Evolutionary conservation across 2,888 invertebrate genomes (phyloP).

Genomic region (Chrysolina haemoptera): DNA sequence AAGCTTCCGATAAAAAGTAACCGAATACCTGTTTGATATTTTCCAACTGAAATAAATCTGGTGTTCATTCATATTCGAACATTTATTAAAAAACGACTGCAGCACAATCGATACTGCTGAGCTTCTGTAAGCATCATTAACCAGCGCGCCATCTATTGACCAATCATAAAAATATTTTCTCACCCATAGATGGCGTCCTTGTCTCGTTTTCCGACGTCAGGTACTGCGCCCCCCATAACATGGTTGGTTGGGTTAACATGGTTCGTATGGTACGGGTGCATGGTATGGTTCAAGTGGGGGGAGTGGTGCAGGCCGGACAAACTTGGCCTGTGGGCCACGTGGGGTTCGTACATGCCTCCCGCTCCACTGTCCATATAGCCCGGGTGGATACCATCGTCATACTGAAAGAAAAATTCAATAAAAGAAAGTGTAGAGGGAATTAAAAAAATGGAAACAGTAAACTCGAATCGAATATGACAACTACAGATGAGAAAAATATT

Average conservation of each 20-base stretch:
- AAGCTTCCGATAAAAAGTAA: conserved; percentile 1
- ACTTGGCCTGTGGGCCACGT: conserved; percentile 77
- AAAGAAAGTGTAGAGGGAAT: no score
- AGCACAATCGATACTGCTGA: no score
- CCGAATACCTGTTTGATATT: conserved; percentile 23
- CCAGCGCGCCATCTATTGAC: neutral
- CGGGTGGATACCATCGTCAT: conserved; percentile 94
- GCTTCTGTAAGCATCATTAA: no score
- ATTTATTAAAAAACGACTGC: neutral
- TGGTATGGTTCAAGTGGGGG: conserved; percentile 85
- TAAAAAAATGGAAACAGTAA: no score
- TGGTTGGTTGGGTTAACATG: conserved; percentile 82
- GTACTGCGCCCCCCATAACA: conserved; percentile 84
- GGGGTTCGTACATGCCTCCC: conserved; percentile 82
- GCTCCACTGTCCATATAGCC: conserved; percentile 89
- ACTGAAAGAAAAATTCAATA: conserved; percentile 73
- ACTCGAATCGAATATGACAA: no score
- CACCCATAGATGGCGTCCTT: conserved; percentile 99
- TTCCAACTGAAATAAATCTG: neutral
- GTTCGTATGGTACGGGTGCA: conserved; percentile 87
- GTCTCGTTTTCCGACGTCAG: conserved; percentile 96
- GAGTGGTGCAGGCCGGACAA: conserved; percentile 82
- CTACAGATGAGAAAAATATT: no score
- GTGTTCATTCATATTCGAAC: neutral
- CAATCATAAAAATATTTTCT: conserved; percentile 69